Percentiles rank a stretch among this genome's conserved stretches.
These are phyloP conservation scores for Mongoloraphidia duomilia DNA, from an alignment of 2,888 invertebrate genomes.

Conservation along the genomic window DNA sequence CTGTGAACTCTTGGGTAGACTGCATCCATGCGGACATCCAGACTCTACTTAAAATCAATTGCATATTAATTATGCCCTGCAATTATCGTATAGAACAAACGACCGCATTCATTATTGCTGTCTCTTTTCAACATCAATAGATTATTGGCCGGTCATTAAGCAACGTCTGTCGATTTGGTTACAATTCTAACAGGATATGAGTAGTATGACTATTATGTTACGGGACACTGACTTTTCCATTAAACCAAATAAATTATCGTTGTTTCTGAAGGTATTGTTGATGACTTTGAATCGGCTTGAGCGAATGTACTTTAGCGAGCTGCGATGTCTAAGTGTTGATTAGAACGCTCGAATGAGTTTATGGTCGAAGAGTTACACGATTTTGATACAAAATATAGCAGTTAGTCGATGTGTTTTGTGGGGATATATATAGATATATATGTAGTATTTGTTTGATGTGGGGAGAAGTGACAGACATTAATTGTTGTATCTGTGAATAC, in stretches of 20 bases:
- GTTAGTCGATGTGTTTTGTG: no score
- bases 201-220: not conserved
- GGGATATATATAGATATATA: no score
- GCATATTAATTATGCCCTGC: conserved; percentile 1
- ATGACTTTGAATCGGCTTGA: not conserved
- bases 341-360: conserved; percentile 6
- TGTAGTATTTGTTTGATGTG: no score
- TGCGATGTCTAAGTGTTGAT: conserved; percentile 7
- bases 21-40: not conserved
- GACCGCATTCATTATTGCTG: not conserved
- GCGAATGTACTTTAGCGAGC: not conserved
- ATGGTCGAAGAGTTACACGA: not conserved
- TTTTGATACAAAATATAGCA: no score
- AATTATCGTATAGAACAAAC: not conserved
- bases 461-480: no score
- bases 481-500: no score
- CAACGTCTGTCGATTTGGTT: no score
- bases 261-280: no score
- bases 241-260: not conserved
- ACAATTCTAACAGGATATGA: conserved; percentile 1
- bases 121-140: not conserved
- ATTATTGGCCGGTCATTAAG: not conserved
- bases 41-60: conserved; percentile 5
- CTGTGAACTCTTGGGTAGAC: no score
- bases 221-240: conserved; percentile 3